Conservation (phyloP, 1,140 invertebrate species). For the Elysia chlorotica region DNA sequence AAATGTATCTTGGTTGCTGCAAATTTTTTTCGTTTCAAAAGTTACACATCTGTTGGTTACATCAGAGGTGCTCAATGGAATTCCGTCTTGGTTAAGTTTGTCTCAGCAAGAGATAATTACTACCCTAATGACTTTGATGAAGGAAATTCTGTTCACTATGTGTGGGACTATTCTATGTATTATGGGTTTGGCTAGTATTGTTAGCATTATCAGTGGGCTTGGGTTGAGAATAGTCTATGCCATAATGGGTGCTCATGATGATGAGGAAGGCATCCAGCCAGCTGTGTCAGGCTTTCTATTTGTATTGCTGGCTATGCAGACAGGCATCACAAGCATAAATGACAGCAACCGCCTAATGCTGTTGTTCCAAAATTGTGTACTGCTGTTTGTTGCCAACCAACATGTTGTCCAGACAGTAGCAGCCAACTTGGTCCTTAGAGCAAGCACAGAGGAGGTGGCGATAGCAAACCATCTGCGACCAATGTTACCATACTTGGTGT, state of each 20-base stretch:
- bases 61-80: background rate
- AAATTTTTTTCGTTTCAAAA: slow-evolving; percentile 11
- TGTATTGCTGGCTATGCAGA: slow-evolving; percentile 23
- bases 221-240: background rate
- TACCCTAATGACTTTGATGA: background rate
- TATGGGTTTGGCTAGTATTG: slow-evolving; percentile 20
- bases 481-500: slow-evolving; percentile 13
- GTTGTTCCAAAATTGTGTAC: slow-evolving; percentile 17
- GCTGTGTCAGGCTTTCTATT: slow-evolving; percentile 21
- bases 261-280: slow-evolving; percentile 20
- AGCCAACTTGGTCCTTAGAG: slow-evolving; percentile 13
- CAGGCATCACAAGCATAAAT: slow-evolving; percentile 18
- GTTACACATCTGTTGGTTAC: background rate
- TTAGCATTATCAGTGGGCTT: slow-evolving; percentile 12
- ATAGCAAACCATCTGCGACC: slow-evolving; percentile 17
- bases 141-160: slow-evolving; percentile 5
- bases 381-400: slow-evolving; percentile 17
- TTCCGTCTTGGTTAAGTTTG: background rate
- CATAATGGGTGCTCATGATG: slow-evolving; percentile 16
- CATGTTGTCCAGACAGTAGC: slow-evolving; percentile 20
- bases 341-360: slow-evolving; percentile 8
- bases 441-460: slow-evolving; percentile 15
- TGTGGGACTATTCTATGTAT: slow-evolving; percentile 22
- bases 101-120: background rate
- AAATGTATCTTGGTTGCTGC: slow-evolving; percentile 14